Evolutionary conservation across 2,888 invertebrate genomes (phyloP), one percentile per base, ranked within the genome.

Genomic region (Muschampia plurimacula): DNA sequence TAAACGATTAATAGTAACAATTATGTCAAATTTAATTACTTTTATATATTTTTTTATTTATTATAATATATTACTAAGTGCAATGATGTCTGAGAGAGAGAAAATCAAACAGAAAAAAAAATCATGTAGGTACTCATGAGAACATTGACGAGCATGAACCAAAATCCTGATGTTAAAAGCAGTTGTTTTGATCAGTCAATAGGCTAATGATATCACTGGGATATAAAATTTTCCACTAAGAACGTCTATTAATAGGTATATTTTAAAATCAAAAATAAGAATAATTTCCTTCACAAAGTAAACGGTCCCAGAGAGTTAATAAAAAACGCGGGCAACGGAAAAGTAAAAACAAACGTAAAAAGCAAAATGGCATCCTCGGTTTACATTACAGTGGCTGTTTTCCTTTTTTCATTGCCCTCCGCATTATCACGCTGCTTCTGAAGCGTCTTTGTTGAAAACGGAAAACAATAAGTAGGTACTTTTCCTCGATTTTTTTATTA

Each of bases 291-390:
- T 2, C 13, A 64, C 52, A 60, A 49, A 72, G 66, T 66, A 44
- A 44, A 72, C 39, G 64, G 28, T 59, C 36, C 62, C 62, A 13
- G 52, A 62, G 62, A 72, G 72, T 62, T 72, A 62, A 67, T 72
- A 72, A 72, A 66, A 72, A 67, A 67, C 60, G 39, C 72, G 67
- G 44, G 67, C 67, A 72, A 63, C 67, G 72, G 67, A 72, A 72
- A 72, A 72, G 72, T 72, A 72, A 76, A 77, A 76, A 75, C 74
- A 74, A 78, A 72, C 75, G 75, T 72, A 73, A 75, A 74, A 77
- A 65, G 65, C 64, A 73, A 76, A 78, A 76, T 73, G 67, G 73
- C 76, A 73, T 65, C 67, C 69, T 66, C 75, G 69, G 69, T 76
- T 76, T 76, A 72, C 75, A 76, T 60, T 73, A 77, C 71, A 70